phyloP scores from a whole-genome alignment of 2,888 invertebrate genomes.

The Metellina segmentata region DNA sequence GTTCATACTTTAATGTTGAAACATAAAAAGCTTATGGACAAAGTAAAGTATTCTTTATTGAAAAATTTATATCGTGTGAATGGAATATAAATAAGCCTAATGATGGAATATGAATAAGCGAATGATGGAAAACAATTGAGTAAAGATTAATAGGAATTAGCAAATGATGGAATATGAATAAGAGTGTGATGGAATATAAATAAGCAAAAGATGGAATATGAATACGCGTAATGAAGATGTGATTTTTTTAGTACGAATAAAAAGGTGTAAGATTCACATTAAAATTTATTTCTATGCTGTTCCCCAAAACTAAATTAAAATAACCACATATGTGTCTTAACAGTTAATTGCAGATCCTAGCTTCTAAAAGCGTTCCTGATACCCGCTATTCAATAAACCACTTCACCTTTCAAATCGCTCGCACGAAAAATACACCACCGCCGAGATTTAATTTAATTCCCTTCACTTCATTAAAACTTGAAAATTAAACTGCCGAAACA shows the following conservation, averaged over 20 bases:
- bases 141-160: background rate
- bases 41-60: no score
- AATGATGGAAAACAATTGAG: no score
- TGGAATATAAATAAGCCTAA: no score
- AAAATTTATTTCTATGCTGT: background rate
- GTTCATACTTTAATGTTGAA: no score
- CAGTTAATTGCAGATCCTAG: background rate
- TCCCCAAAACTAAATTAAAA: background rate
- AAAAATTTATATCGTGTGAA: no score
- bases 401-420: conserved; percentile 47
- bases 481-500: conserved; percentile 54
- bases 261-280: no score
- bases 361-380: background rate
- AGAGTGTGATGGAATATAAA: background rate
- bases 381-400: conserved; percentile 16
- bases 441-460: conserved; percentile 37
- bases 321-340: background rate
- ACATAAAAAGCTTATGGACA: no score
- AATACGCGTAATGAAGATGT: background rate
- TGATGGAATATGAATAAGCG: no score
- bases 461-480: conserved; percentile 72
- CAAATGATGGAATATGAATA: background rate
- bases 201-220: background rate
- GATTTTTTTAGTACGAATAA: background rate
- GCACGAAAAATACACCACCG: conserved; percentile 61